These are phyloP conservation scores for Hirtodrosophila histrioides DNA, from an alignment of 2,888 invertebrate species.

Conservation along the genomic window DNA sequence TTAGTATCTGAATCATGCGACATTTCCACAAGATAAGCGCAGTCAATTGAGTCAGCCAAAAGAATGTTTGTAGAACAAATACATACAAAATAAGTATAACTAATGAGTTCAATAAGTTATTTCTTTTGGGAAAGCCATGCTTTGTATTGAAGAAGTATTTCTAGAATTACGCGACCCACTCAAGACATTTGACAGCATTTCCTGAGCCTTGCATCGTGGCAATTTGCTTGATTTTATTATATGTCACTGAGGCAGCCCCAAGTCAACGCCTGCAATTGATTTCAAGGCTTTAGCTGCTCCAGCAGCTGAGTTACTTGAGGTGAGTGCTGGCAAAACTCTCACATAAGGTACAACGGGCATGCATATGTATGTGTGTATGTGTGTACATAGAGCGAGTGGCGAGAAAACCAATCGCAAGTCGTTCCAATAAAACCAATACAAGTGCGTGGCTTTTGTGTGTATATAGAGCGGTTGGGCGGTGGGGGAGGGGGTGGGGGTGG, in stretches of 20 bases:
- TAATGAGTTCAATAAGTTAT: too few relatives aligned
- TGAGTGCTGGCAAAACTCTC: conserved; percentile 27
- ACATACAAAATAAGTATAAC: not conserved
- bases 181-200: too few relatives aligned
- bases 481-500: too few relatives aligned
- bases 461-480: conserved; percentile 20
- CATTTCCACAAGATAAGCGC: conserved; percentile 22
- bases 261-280: not conserved
- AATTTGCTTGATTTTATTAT: too few relatives aligned
- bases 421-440: conserved; percentile 56
- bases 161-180: too few relatives aligned
- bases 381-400: conserved; percentile 3
- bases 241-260: too few relatives aligned
- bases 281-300: conserved; percentile 1
- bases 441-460: conserved; percentile 19
- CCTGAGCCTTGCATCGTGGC: too few relatives aligned
- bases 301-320: conserved; percentile 39
- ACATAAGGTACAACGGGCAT: conserved; percentile 8
- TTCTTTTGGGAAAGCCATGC: too few relatives aligned
- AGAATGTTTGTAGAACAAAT: not conserved
- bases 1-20: not conserved
- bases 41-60: conserved; percentile 24
- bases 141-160: too few relatives aligned
- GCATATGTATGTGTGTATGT: not conserved
- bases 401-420: conserved; percentile 65